Base-by-base conservation (phyloP, 2,113 vertebrate genomes). In the Cathartes aura region DNA sequence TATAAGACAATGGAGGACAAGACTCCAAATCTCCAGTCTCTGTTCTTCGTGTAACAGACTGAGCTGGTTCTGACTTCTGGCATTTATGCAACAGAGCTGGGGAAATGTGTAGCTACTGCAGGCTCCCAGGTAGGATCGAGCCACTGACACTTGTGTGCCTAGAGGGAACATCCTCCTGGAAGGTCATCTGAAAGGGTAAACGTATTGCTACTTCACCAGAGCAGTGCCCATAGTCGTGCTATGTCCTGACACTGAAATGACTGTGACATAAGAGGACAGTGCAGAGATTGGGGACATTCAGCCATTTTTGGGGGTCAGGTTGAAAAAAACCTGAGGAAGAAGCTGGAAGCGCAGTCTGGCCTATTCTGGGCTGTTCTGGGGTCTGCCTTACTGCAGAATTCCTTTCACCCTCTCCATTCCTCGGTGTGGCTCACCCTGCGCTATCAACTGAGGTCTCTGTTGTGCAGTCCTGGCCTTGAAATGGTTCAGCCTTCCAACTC, bases 141-240 rank as follows among this genome's bases (percentile, higher is more conserved):
- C 32, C 8, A 32, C 8, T 0, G 4, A 9, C 2, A 12, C 4
- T 38, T 66, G 42, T 56, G 40, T 78, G 11, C 10, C n/a, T 62
- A 60, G 32, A 48, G 58, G 42, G 53, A 80, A 16, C 1, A 2
- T 40, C 24, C 15, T 75, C 16, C 7, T 58, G 48, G 50, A 59
- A 83, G 20, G 50, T 9, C 42, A 47, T 38, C 24, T 81, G 79
- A 52, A 75, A 87, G 52, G 11, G 12, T 48, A 45, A 79, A 63
- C 0, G 0, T 32, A 7, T 11, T 2, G 2, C 5, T 34, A 3
- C 38, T 72, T 26, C 22, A 24, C 26, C 45, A 56, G 23, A 64
- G 12, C 1, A 1, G 7, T 48, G 53, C 8, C 9, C 0, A 0
- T 19, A 2, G 15, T 15, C 0, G 0, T 75, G 47, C 5, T 26